Evolutionary conservation across 2,888 invertebrate genomes (phyloP).

Genomic region (Zhuqinia jingwanae): DNA sequence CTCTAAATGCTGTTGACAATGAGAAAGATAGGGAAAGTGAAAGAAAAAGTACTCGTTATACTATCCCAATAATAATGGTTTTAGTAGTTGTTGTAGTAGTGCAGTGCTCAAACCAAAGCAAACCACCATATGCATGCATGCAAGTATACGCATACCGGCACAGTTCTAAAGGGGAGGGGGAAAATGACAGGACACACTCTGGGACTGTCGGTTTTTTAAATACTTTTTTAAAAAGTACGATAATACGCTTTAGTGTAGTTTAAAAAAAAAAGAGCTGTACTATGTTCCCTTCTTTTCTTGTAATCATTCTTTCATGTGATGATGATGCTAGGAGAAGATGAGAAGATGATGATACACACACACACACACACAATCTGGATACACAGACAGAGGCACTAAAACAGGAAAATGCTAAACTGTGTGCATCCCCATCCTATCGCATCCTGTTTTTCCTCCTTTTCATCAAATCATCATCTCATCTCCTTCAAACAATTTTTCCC

Average conservation of each 20-base stretch:
- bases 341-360: no score
- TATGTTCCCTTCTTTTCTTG: not conserved
- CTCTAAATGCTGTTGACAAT: not conserved
- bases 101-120: not conserved
- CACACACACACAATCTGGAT: no score
- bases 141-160: constrained; percentile 53
- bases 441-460: not conserved
- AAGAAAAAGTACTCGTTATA: constrained; percentile 26
- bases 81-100: not conserved
- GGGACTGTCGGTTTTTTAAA: constrained; percentile 52
- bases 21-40: constrained; percentile 18
- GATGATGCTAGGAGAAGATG: not conserved
- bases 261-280: no score
- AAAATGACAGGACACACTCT: constrained; percentile 5
- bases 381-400: constrained; percentile 19
- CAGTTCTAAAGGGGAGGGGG: not conserved
- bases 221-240: constrained; percentile 53
- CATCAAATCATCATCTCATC: constrained; percentile 24
- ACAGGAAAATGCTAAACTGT: not conserved
- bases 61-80: no score
- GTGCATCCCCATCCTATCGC: no score
- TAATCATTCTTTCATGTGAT: not conserved
- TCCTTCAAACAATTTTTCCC: no score
- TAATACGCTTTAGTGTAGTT: constrained; percentile 32
- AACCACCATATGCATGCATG: constrained; percentile 5